Conservation (phyloP, 2,797 vertebrate genomes). For the Streptopelia turtur region DNA sequence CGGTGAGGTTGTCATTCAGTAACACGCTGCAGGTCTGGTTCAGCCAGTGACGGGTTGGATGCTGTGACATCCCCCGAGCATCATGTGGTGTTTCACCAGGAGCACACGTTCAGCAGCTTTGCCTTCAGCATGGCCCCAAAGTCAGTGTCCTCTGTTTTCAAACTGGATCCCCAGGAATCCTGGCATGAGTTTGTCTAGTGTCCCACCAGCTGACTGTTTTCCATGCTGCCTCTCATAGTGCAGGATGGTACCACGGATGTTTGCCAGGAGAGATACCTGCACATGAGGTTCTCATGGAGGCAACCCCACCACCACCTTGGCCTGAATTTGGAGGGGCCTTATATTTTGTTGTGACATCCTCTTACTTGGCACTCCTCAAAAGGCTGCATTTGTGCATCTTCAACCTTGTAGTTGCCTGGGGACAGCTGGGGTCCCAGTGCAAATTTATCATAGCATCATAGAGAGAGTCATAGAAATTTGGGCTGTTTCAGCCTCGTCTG, state of each 20-base stretch:
- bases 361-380: background rate
- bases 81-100: rapidly evolving
- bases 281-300: background rate
- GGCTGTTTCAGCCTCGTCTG: background rate
- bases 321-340: rapidly evolving
- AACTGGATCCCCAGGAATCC: background rate
- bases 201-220: background rate
- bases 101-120: rapidly evolving
- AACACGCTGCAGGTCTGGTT: background rate
- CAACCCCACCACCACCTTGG: too few relatives aligned
- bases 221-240: background rate
- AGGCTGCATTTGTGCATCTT: background rate
- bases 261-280: background rate
- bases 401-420: background rate
- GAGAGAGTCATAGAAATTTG: background rate
- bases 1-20: background rate
- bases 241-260: rapidly evolving
- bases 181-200: rapidly evolving
- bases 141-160: background rate
- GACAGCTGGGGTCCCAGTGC: background rate
- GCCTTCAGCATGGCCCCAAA: too few relatives aligned
- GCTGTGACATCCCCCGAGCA: rapidly evolving
- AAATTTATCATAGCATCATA: too few relatives aligned
- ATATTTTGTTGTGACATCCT: background rate
- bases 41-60: rapidly evolving